These are phyloP conservation scores for Berghia stephanieae DNA, from an alignment of 1,140 invertebrate species.

Conservation along the genomic window DNA sequence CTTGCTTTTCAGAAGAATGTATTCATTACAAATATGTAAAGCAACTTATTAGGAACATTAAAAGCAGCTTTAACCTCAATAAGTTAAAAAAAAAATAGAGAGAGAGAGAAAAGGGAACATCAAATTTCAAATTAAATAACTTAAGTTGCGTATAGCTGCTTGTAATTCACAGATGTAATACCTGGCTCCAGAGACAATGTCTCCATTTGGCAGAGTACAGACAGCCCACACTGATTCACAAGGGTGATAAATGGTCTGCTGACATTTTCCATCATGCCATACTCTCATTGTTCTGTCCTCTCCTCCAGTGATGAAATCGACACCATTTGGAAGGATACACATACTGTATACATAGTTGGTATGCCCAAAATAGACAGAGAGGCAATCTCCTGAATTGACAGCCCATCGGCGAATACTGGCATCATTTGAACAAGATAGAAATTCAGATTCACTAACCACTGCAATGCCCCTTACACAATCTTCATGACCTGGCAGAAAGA, in stretches of 20 bases:
- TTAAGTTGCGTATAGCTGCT: too few relatives aligned
- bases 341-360: slow-evolving; percentile 76
- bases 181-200: slow-evolving; percentile 88
- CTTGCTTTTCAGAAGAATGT: too few relatives aligned
- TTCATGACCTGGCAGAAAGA: slow-evolving; percentile 76
- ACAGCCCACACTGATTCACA: slow-evolving; percentile 91
- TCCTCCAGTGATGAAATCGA: slow-evolving; percentile 69
- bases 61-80: too few relatives aligned
- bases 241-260: slow-evolving; percentile 82
- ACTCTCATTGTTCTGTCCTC: slow-evolving; percentile 89
- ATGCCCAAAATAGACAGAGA: slow-evolving; percentile 83
- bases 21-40: too few relatives aligned
- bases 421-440: slow-evolving; percentile 93
- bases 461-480: slow-evolving; percentile 88
- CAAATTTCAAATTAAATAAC: too few relatives aligned
- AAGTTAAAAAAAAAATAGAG: too few relatives aligned
- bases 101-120: too few relatives aligned
- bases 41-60: too few relatives aligned
- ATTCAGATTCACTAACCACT: slow-evolving; percentile 75
- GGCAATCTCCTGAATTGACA: slow-evolving; percentile 75
- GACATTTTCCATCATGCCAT: slow-evolving; percentile 77
- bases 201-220: slow-evolving; percentile 81
- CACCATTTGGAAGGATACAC: slow-evolving; percentile 72
- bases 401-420: slow-evolving; percentile 83
- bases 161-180: too few relatives aligned